Conservation (phyloP, 2,113 vertebrate species). For the Phylloscopus trochiloides region DNA sequence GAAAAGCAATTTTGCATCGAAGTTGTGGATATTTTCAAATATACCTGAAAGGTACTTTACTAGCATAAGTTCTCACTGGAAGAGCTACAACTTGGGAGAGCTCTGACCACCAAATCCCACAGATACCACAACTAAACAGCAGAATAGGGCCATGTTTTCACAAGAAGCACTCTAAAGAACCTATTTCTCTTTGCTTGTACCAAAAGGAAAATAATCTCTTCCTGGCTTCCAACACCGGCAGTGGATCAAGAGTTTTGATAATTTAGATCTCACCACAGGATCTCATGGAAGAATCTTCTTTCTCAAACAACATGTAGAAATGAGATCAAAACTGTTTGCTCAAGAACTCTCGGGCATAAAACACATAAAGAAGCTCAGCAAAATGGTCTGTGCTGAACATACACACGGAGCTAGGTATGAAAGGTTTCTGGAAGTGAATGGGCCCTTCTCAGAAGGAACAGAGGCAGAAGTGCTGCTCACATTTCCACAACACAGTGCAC, state of each 20-base stretch:
- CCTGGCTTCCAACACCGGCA: background rate
- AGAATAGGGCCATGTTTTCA: background rate
- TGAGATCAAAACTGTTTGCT: background rate
- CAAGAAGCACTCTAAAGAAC: background rate
- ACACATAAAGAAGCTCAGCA: background rate
- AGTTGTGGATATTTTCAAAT: background rate
- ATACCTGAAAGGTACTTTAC: background rate
- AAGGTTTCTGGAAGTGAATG: background rate
- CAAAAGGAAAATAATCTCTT: background rate
- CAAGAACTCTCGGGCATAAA: background rate
- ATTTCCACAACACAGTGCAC: background rate
- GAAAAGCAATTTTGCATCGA: background rate
- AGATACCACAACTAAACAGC: background rate
- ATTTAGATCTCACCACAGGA: background rate
- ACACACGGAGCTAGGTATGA: fast-evolving
- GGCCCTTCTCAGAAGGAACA: background rate
- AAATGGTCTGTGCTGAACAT: background rate
- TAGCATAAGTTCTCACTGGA: background rate
- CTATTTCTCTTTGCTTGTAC: background rate
- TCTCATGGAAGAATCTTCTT: background rate
- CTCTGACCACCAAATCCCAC: background rate
- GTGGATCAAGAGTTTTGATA: background rate
- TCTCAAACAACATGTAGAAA: background rate
- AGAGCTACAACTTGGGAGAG: background rate
- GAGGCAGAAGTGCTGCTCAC: background rate